Percentiles rank a stretch among this genome's conserved stretches.
Evolutionary conservation across 2,888 invertebrate genomes (phyloP).

Genomic region (Synergus umbraculus): DNA sequence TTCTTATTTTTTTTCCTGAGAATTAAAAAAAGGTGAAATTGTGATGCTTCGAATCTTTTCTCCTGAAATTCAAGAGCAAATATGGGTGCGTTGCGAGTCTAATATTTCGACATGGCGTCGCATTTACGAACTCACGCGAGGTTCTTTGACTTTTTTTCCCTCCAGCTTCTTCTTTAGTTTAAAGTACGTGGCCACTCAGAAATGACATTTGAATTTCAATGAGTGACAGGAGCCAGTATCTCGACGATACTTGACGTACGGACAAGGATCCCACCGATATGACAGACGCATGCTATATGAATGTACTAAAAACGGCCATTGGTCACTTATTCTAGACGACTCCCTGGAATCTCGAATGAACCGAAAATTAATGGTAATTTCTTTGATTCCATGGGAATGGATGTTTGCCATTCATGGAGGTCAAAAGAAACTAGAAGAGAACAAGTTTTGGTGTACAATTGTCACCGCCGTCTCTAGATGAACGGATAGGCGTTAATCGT

Average conservation of each 20-base stretch:
- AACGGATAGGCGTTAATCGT: constrained; percentile 59
- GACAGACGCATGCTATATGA: constrained; percentile 12
- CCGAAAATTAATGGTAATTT: constrained; percentile 60
- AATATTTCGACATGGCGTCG: constrained; percentile 59
- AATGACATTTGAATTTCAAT: constrained; percentile 66
- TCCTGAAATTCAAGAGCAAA: constrained; percentile 64
- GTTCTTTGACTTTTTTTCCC: background rate
- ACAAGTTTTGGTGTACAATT: constrained; percentile 51
- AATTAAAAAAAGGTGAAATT: constrained; percentile 24
- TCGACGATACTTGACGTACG: constrained; percentile 24
- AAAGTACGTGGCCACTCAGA: constrained; percentile 60
- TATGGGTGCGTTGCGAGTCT: constrained; percentile 62
- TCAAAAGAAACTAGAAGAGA: constrained; percentile 27
- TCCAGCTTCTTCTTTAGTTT: constrained; percentile 52
- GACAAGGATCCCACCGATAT: background rate
- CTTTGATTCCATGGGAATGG: constrained; percentile 55
- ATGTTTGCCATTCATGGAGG: constrained; percentile 44
- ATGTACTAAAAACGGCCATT: constrained; percentile 46
- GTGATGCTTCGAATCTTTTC: constrained; percentile 52
- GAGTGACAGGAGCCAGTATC: constrained; percentile 48
- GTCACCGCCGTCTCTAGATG: constrained; percentile 38
- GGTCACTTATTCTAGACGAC: constrained; percentile 42
- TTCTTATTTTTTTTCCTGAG: background rate
- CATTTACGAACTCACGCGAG: constrained; percentile 49
- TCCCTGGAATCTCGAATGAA: constrained; percentile 55